phyloP scores from a whole-genome alignment of 2,113 vertebrate species.

The Garra rufa region DNA sequence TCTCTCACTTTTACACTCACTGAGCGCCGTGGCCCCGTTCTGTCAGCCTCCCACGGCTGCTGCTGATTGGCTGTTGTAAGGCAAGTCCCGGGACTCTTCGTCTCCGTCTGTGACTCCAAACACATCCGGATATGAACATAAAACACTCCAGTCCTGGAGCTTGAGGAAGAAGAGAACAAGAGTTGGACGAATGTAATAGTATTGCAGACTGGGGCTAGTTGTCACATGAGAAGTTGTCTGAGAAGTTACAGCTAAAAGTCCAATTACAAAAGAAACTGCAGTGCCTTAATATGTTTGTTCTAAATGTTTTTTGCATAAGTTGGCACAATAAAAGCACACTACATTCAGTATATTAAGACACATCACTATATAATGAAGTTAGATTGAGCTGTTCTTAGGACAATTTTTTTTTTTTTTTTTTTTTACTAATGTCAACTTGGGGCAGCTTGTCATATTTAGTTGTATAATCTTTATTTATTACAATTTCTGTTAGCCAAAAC shows the following conservation, averaged over 20 bases:
- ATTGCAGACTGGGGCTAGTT: background rate
- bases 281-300: no score
- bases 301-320: no score
- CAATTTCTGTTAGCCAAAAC: background rate
- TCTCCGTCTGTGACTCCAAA: constrained; percentile 63
- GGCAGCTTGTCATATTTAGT: no score
- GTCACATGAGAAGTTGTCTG: background rate
- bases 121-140: background rate
- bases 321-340: no score
- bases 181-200: background rate
- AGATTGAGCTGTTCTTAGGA: no score
- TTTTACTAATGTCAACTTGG: no score
- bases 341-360: no score
- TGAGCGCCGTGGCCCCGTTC: constrained; percentile 82
- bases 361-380: no score
- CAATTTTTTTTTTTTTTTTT: no score
- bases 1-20: background rate
- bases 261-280: no score
- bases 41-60: constrained; percentile 79
- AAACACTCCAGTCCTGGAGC: background rate
- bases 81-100: constrained; percentile 42
- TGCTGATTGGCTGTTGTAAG: constrained; percentile 72
- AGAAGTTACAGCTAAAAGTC: background rate
- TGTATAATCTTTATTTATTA: background rate
- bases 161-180: background rate